Evolutionary conservation across 2,113 vertebrate species (phyloP).

Genomic region (Lethenteron reissneri): DNA sequence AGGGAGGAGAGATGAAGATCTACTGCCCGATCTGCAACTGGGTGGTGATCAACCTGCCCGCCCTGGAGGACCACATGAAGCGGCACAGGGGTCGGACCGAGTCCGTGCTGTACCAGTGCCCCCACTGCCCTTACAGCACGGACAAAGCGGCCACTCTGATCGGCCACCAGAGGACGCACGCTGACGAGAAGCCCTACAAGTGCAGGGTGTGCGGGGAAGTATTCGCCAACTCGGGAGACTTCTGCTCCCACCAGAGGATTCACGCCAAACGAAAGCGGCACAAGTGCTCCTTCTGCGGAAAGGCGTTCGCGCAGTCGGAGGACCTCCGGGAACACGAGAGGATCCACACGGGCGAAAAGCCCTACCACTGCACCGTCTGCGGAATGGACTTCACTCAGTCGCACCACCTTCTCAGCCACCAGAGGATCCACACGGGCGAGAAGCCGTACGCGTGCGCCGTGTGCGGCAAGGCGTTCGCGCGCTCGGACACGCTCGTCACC

Average conservation of each 20-base stretch:
- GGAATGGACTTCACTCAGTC: constrained; percentile 1
- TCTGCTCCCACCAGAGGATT: neutral
- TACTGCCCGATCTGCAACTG: no score
- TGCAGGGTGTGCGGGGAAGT: neutral
- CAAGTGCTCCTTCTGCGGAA: neutral
- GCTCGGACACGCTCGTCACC: neutral
- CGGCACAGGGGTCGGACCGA: no score
- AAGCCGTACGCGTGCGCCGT: neutral
- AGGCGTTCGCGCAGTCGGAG: constrained; percentile 1
- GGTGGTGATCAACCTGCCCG: no score
- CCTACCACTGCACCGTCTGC: neutral
- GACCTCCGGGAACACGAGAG: neutral
- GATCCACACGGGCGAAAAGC: neutral
- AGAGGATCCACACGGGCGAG: constrained; percentile 3
- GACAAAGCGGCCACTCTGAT: neutral
- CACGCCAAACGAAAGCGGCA: neutral
- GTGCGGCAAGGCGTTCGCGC: neutral
- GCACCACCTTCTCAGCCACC: neutral
- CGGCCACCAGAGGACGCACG: neutral
- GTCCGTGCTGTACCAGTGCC: neutral
- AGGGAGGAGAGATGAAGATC: no score
- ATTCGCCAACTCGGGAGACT: neutral
- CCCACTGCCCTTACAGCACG: neutral
- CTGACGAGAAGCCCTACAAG: neutral
- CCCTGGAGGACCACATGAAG: no score